Conservation (phyloP, 2,888 invertebrate genomes). For the Epinotia brunnichana region DNA sequence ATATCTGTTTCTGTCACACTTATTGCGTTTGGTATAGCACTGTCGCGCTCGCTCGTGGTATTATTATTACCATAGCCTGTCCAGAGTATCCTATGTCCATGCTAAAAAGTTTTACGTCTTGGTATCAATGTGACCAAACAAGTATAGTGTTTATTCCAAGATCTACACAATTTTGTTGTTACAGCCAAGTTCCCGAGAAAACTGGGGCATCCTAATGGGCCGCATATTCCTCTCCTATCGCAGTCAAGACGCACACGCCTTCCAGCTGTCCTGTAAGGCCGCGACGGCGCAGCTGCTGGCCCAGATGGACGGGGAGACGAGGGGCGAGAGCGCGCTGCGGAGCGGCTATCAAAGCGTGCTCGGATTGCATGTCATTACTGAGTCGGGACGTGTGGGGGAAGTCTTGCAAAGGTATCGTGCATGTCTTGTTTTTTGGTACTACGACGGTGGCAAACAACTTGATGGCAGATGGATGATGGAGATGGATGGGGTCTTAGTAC, state of each 20-base stretch:
- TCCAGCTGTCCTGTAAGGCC: conserved; percentile 71
- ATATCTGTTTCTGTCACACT: too few species aligned
- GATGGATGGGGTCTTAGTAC: too few species aligned
- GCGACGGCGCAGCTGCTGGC: conserved; percentile 64
- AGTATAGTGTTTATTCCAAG: too few species aligned
- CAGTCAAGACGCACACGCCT: conserved; percentile 62
- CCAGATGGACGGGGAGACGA: conserved; percentile 72
- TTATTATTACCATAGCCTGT: too few species aligned
- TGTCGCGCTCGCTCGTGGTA: too few species aligned
- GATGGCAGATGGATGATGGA: too few species aligned
- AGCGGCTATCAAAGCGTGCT: conserved; percentile 77
- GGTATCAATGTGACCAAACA: conserved; percentile 61
- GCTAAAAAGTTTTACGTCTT: conserved; percentile 84
- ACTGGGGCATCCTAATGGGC: conserved; percentile 91
- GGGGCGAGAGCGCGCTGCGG: conserved; percentile 72
- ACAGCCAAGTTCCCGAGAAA: conserved; percentile 76
- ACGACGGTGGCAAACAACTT: too few species aligned
- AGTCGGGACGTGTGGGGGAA: conserved; percentile 71
- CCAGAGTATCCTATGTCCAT: too few species aligned
- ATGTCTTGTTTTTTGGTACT: too few species aligned
- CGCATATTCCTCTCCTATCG: conserved; percentile 86
- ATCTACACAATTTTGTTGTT: too few species aligned
- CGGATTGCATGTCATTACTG: conserved; percentile 75
- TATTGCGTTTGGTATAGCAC: too few species aligned
- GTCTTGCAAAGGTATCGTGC: conserved; percentile 61